Percentiles rank a stretch among this genome's conserved stretches.
Conservation (phyloP, 2,888 invertebrate genomes). For the Drosophila gaucha region DNA sequence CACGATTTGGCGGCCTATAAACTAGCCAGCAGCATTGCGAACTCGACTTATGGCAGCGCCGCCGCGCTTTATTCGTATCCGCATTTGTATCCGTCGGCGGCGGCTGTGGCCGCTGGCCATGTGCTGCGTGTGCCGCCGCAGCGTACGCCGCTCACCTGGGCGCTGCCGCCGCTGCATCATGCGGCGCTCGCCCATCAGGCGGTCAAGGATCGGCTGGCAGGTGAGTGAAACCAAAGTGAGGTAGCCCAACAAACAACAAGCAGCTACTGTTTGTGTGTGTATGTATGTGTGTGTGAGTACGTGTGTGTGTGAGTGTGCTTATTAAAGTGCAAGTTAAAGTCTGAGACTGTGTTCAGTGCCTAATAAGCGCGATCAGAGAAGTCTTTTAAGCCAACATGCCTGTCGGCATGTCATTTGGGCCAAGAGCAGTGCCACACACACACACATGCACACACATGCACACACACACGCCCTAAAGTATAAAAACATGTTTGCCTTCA, state of each 20-base stretch:
- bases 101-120: constrained; percentile 86
- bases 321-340: constrained; percentile 50
- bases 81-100: constrained; percentile 85
- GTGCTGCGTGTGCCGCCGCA: constrained; percentile 94
- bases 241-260: constrained; percentile 55
- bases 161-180: constrained; percentile 85
- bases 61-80: constrained; percentile 84
- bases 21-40: constrained; percentile 84
- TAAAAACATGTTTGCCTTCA: constrained; percentile 85
- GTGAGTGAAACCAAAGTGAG: constrained; percentile 85
- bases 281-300: background rate
- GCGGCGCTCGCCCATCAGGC: constrained; percentile 93
- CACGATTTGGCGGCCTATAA: constrained; percentile 84
- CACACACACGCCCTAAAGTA: constrained; percentile 81
- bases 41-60: constrained; percentile 83
- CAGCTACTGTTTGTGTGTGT: constrained; percentile 44
- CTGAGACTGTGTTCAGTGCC: constrained; percentile 19
- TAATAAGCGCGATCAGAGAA: constrained; percentile 84
- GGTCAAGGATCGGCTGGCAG: constrained; percentile 92
- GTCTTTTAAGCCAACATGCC: constrained; percentile 83
- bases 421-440: constrained; percentile 29
- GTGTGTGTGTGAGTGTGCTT: constrained; percentile 1
- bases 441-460: constrained; percentile 4
- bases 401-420: constrained; percentile 81
- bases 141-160: constrained; percentile 85